Evolutionary conservation across 1,140 invertebrate species (phyloP).

Genomic region (Mya arenaria): DNA sequence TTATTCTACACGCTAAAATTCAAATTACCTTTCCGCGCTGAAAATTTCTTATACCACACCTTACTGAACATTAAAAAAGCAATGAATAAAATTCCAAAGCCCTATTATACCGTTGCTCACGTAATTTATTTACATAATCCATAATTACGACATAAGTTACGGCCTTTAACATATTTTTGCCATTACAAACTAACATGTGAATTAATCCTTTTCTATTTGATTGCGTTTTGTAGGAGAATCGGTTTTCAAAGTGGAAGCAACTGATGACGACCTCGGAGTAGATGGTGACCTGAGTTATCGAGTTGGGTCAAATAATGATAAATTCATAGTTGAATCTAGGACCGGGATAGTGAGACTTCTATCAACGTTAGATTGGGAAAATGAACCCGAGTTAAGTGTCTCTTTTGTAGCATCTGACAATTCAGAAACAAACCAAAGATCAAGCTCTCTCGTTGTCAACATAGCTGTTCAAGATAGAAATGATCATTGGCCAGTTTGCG

Average conservation of each 20-base stretch:
- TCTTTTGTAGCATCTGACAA: slow-evolving; percentile 20
- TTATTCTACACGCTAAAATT: too few species aligned
- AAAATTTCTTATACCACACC: too few species aligned
- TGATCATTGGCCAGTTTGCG: slow-evolving; percentile 36
- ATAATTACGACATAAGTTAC: too few species aligned
- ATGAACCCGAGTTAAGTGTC: neutral
- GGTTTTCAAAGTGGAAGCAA: slow-evolving; percentile 29
- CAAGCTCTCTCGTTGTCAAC: neutral
- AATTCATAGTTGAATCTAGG: slow-evolving; percentile 40
- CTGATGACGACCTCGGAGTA: slow-evolving; percentile 23
- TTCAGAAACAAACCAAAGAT: slow-evolving; percentile 28
- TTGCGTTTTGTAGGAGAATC: slow-evolving; percentile 1
- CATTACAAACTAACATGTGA: too few species aligned
- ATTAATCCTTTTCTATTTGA: too few species aligned
- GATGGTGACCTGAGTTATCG: slow-evolving; percentile 27
- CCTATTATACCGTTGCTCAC: too few species aligned
- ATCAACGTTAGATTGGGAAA: slow-evolving; percentile 34
- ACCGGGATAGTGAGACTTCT: slow-evolving; percentile 38
- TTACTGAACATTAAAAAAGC: too few species aligned
- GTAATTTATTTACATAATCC: too few species aligned
- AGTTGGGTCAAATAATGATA: neutral
- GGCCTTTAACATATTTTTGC: too few species aligned
- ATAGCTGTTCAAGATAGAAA: slow-evolving; percentile 30
- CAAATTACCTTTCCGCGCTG: too few species aligned
- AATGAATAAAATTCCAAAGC: too few species aligned